Evolutionary conservation across 2,888 invertebrate genomes (phyloP).

Genomic region (Clistopyga incitator): DNA sequence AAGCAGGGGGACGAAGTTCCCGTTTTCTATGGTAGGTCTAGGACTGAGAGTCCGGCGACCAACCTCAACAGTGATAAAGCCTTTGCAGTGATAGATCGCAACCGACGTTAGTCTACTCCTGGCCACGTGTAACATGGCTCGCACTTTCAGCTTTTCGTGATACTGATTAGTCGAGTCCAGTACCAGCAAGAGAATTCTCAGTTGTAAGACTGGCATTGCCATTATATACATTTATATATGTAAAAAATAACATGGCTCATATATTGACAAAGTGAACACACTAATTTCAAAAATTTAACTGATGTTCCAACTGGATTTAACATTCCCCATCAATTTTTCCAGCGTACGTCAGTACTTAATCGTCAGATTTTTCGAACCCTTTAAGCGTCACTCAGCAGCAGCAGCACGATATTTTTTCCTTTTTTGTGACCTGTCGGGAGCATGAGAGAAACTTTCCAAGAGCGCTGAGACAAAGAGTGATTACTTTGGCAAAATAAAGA

Average conservation of each 20-base stretch:
- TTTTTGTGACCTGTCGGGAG: conserved; percentile 3
- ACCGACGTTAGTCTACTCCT: conserved; percentile 10
- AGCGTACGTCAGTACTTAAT: conserved; percentile 1
- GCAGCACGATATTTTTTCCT: not conserved
- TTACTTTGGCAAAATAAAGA: conserved; percentile 31
- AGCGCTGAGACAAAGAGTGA: conserved; percentile 45
- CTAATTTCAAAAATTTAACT: conserved; percentile 6
- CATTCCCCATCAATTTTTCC: conserved; percentile 12
- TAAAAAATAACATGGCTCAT: no score
- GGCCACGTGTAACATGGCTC: not conserved
- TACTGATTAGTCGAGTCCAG: not conserved
- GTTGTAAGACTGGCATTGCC: no score
- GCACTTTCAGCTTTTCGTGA: not conserved
- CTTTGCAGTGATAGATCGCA: conserved; percentile 56
- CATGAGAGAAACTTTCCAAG: conserved; percentile 21
- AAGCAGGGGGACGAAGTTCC: conserved; percentile 42
- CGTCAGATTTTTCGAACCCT: conserved; percentile 38
- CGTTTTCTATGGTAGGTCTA: conserved; percentile 27
- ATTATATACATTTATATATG: no score
- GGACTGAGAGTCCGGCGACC: conserved; percentile 32
- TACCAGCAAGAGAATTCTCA: not conserved
- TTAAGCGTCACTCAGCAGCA: conserved; percentile 30
- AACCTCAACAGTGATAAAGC: conserved; percentile 59
- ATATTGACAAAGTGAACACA: not conserved
- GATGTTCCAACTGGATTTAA: not conserved